These are phyloP conservation scores for Lycia hirtaria DNA, from an alignment of 2,888 invertebrate species.

Conservation along the genomic window DNA sequence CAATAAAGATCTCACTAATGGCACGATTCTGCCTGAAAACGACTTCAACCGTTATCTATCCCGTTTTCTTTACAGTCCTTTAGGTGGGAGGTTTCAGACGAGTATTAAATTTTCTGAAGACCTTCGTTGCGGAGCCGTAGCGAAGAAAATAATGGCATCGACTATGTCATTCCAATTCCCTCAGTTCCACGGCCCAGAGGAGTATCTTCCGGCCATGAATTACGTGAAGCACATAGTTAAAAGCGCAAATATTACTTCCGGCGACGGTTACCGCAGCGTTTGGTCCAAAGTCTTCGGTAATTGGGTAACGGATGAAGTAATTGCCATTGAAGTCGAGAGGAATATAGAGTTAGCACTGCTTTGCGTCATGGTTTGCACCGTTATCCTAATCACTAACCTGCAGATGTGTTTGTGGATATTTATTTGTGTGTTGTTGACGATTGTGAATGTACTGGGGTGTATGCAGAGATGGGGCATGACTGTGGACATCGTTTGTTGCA, in stretches of 20 bases:
- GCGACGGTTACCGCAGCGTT: slow-evolving; percentile 87
- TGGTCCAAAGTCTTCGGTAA: slow-evolving; percentile 90
- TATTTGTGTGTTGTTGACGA: slow-evolving; percentile 89
- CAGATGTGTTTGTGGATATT: slow-evolving; percentile 93
- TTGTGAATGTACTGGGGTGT: slow-evolving; percentile 90
- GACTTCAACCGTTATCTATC: slow-evolving; percentile 88
- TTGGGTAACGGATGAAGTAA: slow-evolving; percentile 92
- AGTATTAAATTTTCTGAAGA: slow-evolving; percentile 87
- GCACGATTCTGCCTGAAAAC: slow-evolving; percentile 72
- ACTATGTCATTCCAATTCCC: slow-evolving; percentile 87
- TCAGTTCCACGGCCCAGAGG: slow-evolving; percentile 85
- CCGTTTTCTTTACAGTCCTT: slow-evolving; percentile 88
- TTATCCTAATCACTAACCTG: slow-evolving; percentile 90
- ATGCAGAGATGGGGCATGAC: slow-evolving; percentile 94
- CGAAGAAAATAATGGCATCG: slow-evolving; percentile 86
- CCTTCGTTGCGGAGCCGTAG: slow-evolving; percentile 86
- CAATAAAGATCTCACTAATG: slow-evolving; percentile 78
- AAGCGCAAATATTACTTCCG: slow-evolving; percentile 84
- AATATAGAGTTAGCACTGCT: slow-evolving; percentile 90
- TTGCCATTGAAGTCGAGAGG: slow-evolving; percentile 90
- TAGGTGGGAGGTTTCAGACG: slow-evolving; percentile 88
- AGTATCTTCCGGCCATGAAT: slow-evolving; percentile 91
- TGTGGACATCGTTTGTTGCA: slow-evolving; percentile 92
- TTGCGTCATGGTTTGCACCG: slow-evolving; percentile 92
- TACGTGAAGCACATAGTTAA: slow-evolving; percentile 84